Conservation (phyloP, 2,888 invertebrate species). For the Catocala fraxini region DNA sequence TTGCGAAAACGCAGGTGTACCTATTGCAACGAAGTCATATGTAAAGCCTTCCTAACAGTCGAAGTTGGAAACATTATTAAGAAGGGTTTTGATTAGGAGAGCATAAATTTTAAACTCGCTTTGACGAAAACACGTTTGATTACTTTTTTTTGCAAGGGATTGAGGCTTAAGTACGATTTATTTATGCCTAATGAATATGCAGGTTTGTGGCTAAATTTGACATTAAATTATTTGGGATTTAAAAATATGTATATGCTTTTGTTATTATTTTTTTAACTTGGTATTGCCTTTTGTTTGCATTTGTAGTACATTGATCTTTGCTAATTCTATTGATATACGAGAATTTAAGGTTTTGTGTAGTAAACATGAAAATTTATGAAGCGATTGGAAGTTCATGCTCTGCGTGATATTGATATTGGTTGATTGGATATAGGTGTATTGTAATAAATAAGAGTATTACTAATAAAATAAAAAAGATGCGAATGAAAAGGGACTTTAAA, state of each 20-base stretch:
- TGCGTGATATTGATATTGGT: too few relatives aligned
- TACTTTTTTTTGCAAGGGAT: constrained; percentile 31
- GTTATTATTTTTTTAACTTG: background rate
- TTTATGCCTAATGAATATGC: constrained; percentile 48
- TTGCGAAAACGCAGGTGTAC: background rate
- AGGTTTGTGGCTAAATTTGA: constrained; percentile 21
- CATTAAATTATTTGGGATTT: background rate
- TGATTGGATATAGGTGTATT: too few relatives aligned
- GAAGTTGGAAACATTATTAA: constrained; percentile 55
- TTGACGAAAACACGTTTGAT: constrained; percentile 59
- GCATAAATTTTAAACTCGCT: constrained; percentile 63
- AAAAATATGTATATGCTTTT: background rate
- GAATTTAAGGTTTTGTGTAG: too few relatives aligned
- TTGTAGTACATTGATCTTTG: too few relatives aligned
- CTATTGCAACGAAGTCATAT: constrained; percentile 18
- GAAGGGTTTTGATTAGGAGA: constrained; percentile 68
- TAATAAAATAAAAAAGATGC: too few relatives aligned
- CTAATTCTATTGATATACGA: too few relatives aligned
- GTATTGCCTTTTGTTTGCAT: too few relatives aligned
- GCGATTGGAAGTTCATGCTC: too few relatives aligned
- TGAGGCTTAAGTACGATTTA: constrained; percentile 35
- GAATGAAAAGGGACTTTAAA: too few relatives aligned
- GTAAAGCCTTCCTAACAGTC: constrained; percentile 28
- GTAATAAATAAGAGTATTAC: too few relatives aligned
- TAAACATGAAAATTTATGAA: too few relatives aligned